Base-by-base conservation (phyloP, 2,888 invertebrate species). In the Synergus laeviventris region DNA sequence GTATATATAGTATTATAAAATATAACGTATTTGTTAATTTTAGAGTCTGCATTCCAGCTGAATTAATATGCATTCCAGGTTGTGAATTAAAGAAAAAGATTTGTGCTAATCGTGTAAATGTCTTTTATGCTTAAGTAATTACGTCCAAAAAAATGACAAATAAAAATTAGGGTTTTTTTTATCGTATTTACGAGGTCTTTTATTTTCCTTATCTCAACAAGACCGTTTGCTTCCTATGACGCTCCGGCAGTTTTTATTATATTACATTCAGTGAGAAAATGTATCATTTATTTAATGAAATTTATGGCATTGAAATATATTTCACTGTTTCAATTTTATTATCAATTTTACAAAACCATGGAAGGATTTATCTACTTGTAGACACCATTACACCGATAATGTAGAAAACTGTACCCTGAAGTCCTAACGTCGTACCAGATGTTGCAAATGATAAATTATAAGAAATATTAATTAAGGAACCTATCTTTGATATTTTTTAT, bases 1-100 rank as follows among this genome's bases (percentile, higher is more conserved):
- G 49, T 70, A 49, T 70, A 70, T 31, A 70, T 70, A 70, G 70
- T 70, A 70, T 70, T 70, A 70, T 70, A 70, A 54, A 54, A 70
- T 49, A 54, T 70, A 54, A 54, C n/a, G 49, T 70, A 70, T 70
- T 70, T 70, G 66, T 70, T 49, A 70, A 49, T 18, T 70, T 14
- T 70, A 70, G n/a, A 54, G 9, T 54, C 14, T 45, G 1, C 70
- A 70, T 70, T 70, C 70, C 70, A 70, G n/a, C n/a, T 54, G 31
- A 70, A 70, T 70, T 70, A 70, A 49, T 49, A 18, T 31, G 70
- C 70, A 70, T 54, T 66, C 49, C 70, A 24, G 18, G 36, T 36
- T 49, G 70, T 54, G 36, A 36, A 31, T 45, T 31, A 14, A 70
- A 31, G 24, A 66, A 45, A 45, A 66, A 24, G 4, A 66, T 16